phyloP scores from a whole-genome alignment of 2,113 vertebrate genomes.

The Triplophysa rosa region DNA sequence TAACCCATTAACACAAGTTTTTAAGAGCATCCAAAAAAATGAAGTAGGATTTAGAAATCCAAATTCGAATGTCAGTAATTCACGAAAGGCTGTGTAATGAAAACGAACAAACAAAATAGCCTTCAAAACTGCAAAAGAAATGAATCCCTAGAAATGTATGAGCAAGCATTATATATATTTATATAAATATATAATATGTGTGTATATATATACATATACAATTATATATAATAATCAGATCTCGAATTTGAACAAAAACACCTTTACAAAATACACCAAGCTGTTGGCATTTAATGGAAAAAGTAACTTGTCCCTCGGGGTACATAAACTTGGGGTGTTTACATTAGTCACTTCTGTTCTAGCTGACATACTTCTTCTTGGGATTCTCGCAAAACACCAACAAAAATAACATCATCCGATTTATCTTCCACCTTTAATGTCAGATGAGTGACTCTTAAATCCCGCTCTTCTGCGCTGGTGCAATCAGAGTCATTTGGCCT shows the following conservation, averaged over 20 bases:
- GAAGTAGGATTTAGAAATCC: background rate
- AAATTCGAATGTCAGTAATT: background rate
- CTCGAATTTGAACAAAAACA: background rate
- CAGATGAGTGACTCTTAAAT: constrained; percentile 56
- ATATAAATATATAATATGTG: too few species aligned
- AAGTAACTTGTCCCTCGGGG: background rate
- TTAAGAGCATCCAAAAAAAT: background rate
- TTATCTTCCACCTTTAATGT: constrained; percentile 48
- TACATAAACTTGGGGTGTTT: background rate
- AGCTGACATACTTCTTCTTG: background rate
- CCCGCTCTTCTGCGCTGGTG: constrained; percentile 44
- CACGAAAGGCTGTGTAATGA: background rate
- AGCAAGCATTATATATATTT: background rate
- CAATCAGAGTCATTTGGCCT: background rate
- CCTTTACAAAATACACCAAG: background rate
- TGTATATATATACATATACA: too few species aligned
- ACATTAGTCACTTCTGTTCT: constrained; percentile 3
- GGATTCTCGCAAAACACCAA: background rate
- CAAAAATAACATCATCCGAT: constrained; percentile 50
- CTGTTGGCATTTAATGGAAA: background rate
- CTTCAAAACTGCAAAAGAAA: background rate
- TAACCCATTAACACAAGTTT: background rate
- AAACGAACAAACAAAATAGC: constrained; percentile 1
- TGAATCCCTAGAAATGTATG: background rate
- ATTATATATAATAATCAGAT: too few species aligned